Base-by-base conservation (phyloP, 2,113 vertebrate genomes). In the Epinephelus lanceolatus region DNA sequence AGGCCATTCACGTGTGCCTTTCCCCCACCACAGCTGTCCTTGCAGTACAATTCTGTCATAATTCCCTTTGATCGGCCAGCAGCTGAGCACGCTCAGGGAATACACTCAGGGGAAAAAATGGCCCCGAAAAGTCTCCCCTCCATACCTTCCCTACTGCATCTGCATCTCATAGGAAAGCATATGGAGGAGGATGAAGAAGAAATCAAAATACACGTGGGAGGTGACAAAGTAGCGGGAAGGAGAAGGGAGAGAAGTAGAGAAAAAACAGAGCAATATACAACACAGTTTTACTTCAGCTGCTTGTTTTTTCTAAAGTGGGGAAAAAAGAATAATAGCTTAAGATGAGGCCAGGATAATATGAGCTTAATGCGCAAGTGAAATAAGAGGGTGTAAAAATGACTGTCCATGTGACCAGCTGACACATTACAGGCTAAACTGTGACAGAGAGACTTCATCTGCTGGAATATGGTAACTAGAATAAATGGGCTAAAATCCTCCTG, bases 161-260 rank as follows among this genome's bases (percentile, higher is more conserved):
- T n/a, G 25, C 1, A 9, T 75, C 51, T 80, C 66, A 66, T 18
- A 47, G 40, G 27, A 1, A 63, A 81, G 55, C 63, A 67, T 57
- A 76, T 76, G 56, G 67, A 84, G 83, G 83, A 78, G 83, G 84
- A 86, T 83, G 69, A 84, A 82, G 76, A 72, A 76, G 71, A 21
- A 83, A 13, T 67, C 3, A 17, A 15, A 80, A 69, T 72, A 73
- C 84, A 78, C 7, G 51, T 80, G 73, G 75, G 84, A 81, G 86
- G 60, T 37, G 70, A 57, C 18, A 10, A 63, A 68, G 67, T 27
- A 52, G 59, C 8, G 30, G 3, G 25, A 77, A 30, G 5, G 3
- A 25, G 59, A 62, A 56, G 55, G 18, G 25, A 69, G 23, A 66
- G 45, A 23, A 53, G 10, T 0, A 51, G 49, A 80, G 27, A 61